Base-by-base conservation (phyloP, 2,113 vertebrate species). In the Gallinago jamesoni region DNA sequence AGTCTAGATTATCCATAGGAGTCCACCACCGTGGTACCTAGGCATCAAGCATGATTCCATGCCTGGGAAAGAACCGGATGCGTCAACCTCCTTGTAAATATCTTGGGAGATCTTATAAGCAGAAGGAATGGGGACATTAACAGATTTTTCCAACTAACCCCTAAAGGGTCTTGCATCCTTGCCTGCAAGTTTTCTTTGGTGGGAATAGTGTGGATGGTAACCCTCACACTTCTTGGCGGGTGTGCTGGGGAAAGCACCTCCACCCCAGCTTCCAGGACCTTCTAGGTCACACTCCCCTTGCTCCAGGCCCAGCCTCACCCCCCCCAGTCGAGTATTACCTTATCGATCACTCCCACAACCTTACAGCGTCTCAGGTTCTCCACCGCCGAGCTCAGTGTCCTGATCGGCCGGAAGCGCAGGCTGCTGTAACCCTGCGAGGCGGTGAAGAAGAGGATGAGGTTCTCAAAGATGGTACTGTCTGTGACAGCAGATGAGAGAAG, bases 341-440 rank as follows among this genome's bases (percentile, higher is more conserved):
- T 99, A 95, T 99, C 99, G 8, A 99, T 98, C 94, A 99, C 98
- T 66, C 98, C 99, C 28, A 99, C 97, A 57, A 99, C 99, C 87
- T 98, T 99, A 91, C 98, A 99, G 90, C 97, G 98, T 80, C 98
- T 98, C 93, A 99, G 98, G 95, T 99, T 99, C 96, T 99, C 99
- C 96, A 99, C 98, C 3, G 99, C 98, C 0, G 99, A 99, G 93
- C 99, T 99, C 94, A 99, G 97, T 0, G 99, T 99, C 98, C 99
- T 98, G 96, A 99, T 99, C 2, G 99, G 99, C 74, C 99, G 98
- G 89, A 99, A 99, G 89, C 99, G 98, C 95, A 99, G 97, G 96
- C 99, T 99, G 98, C 99, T 99, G 98, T 99, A 99, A 74, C 99
- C 99, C 99, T 99, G 97, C 9, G 50, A 53, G 78, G 66, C 1